These are phyloP conservation scores for Xylophagus ater DNA, from an alignment of 2,888 invertebrate genomes.

Conservation along the genomic window DNA sequence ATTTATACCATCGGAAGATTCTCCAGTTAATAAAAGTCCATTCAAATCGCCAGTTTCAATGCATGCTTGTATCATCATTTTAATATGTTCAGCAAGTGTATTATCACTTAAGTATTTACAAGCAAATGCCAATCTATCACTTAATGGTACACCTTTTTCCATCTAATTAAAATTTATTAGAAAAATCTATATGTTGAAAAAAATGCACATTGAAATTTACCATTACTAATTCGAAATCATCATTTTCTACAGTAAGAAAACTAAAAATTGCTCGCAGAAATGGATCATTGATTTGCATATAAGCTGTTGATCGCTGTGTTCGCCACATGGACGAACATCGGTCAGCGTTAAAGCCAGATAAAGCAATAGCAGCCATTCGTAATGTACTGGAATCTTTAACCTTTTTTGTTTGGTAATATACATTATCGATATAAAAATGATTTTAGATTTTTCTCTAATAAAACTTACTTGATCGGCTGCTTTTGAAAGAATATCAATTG, in stretches of 20 bases:
- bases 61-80: constrained; percentile 55
- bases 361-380: constrained; percentile 58
- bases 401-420: constrained; percentile 7
- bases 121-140: constrained; percentile 85
- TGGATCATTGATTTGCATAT: constrained; percentile 71
- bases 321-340: constrained; percentile 63
- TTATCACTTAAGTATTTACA: constrained; percentile 73
- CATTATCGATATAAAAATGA: background rate
- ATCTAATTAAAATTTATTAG: constrained; percentile 43
- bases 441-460: background rate
- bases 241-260: constrained; percentile 73
- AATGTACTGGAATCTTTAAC: constrained; percentile 33
- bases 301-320: constrained; percentile 60
- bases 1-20: constrained; percentile 60
- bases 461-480: constrained; percentile 44
- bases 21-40: constrained; percentile 75
- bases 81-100: constrained; percentile 67
- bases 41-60: constrained; percentile 69
- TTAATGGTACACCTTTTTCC: constrained; percentile 73
- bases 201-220: constrained; percentile 40
- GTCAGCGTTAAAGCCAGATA: constrained; percentile 79
- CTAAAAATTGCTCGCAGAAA: constrained; percentile 85
- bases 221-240: constrained; percentile 63
- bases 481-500: constrained; percentile 74
- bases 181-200: background rate